Percentiles rank a stretch among this genome's conserved stretches.
Evolutionary conservation across 2,888 invertebrate genomes (phyloP).

Genomic region (Drosophila nr. medialis): DNA sequence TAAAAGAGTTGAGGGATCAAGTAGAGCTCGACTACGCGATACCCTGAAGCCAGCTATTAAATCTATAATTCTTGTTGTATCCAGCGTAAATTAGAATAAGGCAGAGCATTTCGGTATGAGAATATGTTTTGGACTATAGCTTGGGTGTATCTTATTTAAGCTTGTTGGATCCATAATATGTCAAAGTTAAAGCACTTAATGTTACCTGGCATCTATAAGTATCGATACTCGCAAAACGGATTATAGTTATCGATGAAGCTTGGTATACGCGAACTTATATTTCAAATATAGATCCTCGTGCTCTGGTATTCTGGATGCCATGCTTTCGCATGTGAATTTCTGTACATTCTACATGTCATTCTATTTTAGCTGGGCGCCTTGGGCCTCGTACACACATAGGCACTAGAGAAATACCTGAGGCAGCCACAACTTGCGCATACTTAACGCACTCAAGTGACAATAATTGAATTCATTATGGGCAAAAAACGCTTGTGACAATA

Average conservation of each 20-base stretch:
- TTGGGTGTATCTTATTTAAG: not conserved
- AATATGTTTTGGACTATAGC: not conserved
- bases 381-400: conserved; percentile 6
- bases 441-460: conserved; percentile 79
- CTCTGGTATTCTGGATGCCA: not conserved
- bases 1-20: not conserved
- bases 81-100: not conserved
- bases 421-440: conserved; percentile 73
- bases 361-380: not conserved
- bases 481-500: conserved; percentile 64
- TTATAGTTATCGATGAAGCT: not conserved
- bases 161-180: not conserved
- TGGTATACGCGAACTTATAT: not conserved
- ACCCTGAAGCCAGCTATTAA: not conserved
- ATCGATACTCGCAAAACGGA: not conserved
- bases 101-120: not conserved
- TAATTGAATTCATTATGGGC: conserved; percentile 80
- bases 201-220: not conserved
- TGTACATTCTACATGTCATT: not conserved
- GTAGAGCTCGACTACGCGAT: not conserved
- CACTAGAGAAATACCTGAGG: conserved; percentile 22
- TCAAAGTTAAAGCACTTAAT: not conserved
- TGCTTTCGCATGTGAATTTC: not conserved
- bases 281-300: not conserved
- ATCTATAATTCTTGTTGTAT: not conserved